A percentile compares a stretch with the other conserved stretches of the same genome.
Conservation (phyloP, 2,113 vertebrate genomes). For the Podarcis cretensis region DNA sequence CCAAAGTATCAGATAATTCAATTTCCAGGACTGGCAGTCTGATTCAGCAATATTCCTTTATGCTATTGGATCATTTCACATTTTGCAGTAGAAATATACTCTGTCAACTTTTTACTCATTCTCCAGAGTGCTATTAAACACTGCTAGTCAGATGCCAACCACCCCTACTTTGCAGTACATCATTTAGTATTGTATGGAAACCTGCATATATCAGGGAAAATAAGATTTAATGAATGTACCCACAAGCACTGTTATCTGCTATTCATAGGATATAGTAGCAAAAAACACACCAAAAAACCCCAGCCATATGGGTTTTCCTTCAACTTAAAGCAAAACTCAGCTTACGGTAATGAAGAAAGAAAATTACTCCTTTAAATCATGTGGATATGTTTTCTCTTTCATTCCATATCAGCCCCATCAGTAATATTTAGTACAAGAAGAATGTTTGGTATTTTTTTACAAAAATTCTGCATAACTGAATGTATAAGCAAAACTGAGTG, state of each 20-base stretch:
- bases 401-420: neutral
- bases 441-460: too few relatives aligned
- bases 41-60: slow-evolving; percentile 31
- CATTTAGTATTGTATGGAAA: neutral
- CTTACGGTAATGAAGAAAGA: neutral
- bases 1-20: slow-evolving; percentile 21
- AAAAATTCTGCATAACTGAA: neutral
- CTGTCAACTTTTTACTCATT: slow-evolving; percentile 33
- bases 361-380: accelerated
- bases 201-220: accelerated
- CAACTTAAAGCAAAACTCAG: neutral
- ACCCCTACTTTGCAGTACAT: accelerated
- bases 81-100: slow-evolving; percentile 29
- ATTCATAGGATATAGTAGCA: neutral
- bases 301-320: too few relatives aligned
- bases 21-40: slow-evolving; percentile 24
- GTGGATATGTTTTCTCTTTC: neutral
- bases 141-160: slow-evolving; percentile 5
- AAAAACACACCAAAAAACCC: neutral
- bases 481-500: neutral
- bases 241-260: neutral
- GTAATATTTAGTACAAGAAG: neutral
- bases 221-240: neutral
- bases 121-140: slow-evolving; percentile 28
- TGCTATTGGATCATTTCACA: neutral